Conservation (phyloP, 2,888 invertebrate genomes). For the Cantharis rufa region DNA sequence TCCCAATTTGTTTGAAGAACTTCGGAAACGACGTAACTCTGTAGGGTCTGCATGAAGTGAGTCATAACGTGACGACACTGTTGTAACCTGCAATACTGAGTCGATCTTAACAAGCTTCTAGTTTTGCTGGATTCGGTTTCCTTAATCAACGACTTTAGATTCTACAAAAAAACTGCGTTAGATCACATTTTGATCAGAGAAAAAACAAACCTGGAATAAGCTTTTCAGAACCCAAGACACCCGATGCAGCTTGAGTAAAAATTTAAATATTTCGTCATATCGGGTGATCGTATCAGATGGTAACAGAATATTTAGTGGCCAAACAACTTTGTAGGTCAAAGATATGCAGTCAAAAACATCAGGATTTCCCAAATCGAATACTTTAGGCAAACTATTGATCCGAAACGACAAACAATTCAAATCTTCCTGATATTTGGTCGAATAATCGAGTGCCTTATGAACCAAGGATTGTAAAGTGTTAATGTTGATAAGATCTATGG, state of each 20-base stretch:
- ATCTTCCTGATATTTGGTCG: slow-evolving; percentile 66
- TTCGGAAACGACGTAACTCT: slow-evolving; percentile 77
- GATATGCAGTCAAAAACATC: slow-evolving; percentile 70
- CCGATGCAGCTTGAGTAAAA: slow-evolving; percentile 73
- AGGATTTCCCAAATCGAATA: slow-evolving; percentile 67
- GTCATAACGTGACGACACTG: slow-evolving; percentile 75
- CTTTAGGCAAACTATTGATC: slow-evolving; percentile 64
- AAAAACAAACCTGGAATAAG: slow-evolving; percentile 61
- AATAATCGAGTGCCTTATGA: slow-evolving; percentile 70
- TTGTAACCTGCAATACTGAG: slow-evolving; percentile 73
- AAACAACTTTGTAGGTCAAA: slow-evolving; percentile 70
- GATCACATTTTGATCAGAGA: slow-evolving; percentile 4
- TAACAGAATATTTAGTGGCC: slow-evolving; percentile 80
- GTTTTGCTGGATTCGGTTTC: slow-evolving; percentile 55
- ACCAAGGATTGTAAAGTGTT: slow-evolving; percentile 71
- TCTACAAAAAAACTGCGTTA: slow-evolving; percentile 51
- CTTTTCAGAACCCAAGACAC: slow-evolving; percentile 77
- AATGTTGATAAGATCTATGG: slow-evolving; percentile 70
- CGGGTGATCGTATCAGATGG: slow-evolving; percentile 71
- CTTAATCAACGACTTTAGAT: slow-evolving; percentile 58
- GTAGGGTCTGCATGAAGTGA: slow-evolving; percentile 74
- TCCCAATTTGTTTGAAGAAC: slow-evolving; percentile 77
- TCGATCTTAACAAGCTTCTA: slow-evolving; percentile 59
- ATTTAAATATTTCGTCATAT: slow-evolving; percentile 76
- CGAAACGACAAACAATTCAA: slow-evolving; percentile 67